Conservation (phyloP, 2,888 invertebrate genomes). For the Mythimna pallens region DNA sequence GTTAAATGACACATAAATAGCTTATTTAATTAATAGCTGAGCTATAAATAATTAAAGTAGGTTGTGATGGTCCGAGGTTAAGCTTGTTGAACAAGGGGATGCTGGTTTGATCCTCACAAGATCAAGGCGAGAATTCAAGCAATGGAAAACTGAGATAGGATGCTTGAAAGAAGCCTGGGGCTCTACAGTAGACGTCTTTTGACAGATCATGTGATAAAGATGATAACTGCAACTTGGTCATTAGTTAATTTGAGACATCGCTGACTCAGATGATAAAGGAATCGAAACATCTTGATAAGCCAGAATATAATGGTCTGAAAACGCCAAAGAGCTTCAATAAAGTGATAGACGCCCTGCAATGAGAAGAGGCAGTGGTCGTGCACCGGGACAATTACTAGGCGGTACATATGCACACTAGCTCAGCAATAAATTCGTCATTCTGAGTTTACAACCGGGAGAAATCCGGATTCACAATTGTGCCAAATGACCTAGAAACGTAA, state of each 20-base stretch:
- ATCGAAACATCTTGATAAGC: too few species aligned
- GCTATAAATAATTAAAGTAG: conserved; percentile 15
- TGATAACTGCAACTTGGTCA: not conserved
- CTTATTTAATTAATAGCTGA: conserved; percentile 34
- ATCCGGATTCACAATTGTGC: conserved; percentile 41
- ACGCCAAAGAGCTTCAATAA: too few species aligned
- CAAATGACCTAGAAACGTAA: conserved; percentile 53
- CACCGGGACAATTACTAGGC: not conserved
- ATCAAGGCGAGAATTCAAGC: not conserved
- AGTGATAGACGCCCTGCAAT: too few species aligned
- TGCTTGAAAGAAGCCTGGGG: not conserved
- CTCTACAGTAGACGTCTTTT: not conserved
- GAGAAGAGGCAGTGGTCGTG: not conserved
- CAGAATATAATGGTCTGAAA: not conserved
- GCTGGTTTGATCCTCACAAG: not conserved
- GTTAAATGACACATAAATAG: conserved; percentile 28
- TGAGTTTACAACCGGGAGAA: conserved; percentile 31
- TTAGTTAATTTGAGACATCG: too few species aligned
- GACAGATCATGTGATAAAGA: not conserved
- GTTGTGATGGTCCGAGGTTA: conserved; percentile 10
- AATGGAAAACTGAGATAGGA: too few species aligned
- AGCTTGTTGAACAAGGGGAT: not conserved
- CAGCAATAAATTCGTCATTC: conserved; percentile 37
- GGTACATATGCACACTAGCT: not conserved
- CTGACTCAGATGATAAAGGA: too few species aligned